phyloP scores from a whole-genome alignment of 64 coral and sea anemone genomes.

The Trachythela sp. region DNA sequence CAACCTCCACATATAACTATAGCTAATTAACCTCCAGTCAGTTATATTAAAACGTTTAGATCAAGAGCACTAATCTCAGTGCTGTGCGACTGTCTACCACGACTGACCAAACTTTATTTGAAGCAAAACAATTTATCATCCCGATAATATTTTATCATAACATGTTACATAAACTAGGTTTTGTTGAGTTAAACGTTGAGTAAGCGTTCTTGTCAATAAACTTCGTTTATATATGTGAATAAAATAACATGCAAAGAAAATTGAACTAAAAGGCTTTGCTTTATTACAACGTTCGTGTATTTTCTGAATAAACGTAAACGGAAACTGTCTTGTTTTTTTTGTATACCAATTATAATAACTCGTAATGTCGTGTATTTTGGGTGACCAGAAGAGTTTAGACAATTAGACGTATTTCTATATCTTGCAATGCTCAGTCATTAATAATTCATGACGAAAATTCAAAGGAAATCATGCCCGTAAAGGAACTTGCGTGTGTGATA shows the following conservation, averaged over 20 bases:
- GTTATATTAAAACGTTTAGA: no score
- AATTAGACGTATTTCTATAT: no score
- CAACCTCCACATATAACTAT: no score
- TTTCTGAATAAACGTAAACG: background rate
- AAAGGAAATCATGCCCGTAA: no score
- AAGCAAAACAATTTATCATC: background rate
- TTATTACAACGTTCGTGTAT: background rate
- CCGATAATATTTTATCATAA: background rate
- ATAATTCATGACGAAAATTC: no score
- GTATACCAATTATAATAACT: background rate
- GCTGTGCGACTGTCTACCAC: background rate
- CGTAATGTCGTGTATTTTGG: background rate
- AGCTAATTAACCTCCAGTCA: no score
- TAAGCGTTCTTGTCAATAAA: slow-evolving; percentile 13
- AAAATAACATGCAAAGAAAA: background rate
- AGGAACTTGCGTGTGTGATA: no score
- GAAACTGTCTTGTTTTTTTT: background rate
- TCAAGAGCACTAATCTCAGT: no score
- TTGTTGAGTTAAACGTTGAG: slow-evolving; percentile 8
- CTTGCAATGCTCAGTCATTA: no score
- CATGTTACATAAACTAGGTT: background rate
- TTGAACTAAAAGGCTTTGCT: background rate
- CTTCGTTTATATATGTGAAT: background rate
- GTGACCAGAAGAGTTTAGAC: no score
- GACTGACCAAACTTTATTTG: background rate